phyloP scores from a whole-genome alignment of 2,797 vertebrate genomes.

The Muscicapa striata region DNA sequence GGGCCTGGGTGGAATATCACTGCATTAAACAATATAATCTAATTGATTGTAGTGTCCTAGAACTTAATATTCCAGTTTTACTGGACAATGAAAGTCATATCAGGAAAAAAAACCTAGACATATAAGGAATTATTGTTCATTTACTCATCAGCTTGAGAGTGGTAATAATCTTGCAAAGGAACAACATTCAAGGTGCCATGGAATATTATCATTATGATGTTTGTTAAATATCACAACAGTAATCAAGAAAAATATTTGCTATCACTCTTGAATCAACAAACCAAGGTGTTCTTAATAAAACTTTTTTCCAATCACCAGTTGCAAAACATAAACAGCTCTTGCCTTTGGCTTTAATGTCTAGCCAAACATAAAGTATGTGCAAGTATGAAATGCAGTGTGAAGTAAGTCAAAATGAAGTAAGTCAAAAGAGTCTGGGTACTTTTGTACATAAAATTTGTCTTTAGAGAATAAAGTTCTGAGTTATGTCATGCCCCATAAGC shows the following conservation, averaged over 20 bases:
- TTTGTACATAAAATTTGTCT: background rate
- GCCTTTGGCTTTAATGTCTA: background rate
- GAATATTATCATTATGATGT: background rate
- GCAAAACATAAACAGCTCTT: background rate
- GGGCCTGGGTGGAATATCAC: background rate
- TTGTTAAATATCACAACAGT: background rate
- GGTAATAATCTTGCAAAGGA: background rate
- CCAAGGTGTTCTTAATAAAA: background rate
- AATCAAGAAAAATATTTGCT: slow-evolving; percentile 2
- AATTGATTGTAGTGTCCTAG: slow-evolving; percentile 34
- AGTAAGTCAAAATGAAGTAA: background rate
- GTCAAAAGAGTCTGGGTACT: background rate
- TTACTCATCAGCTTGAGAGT: background rate
- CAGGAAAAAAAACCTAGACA: background rate
- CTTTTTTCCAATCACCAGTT: background rate
- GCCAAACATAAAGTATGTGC: background rate
- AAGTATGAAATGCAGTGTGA: background rate
- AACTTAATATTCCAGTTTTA: slow-evolving; percentile 28
- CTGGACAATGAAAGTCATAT: slow-evolving; percentile 30
- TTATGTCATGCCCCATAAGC: background rate
- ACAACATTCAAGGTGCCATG: background rate
- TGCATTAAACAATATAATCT: slow-evolving; percentile 27
- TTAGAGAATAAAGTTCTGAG: background rate
- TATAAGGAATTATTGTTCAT: background rate
- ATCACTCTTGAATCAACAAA: background rate